Percentiles rank a stretch among this genome's conserved stretches.
Evolutionary conservation across 1,140 invertebrate species (phyloP).

Genomic region (Telenomus remus): DNA sequence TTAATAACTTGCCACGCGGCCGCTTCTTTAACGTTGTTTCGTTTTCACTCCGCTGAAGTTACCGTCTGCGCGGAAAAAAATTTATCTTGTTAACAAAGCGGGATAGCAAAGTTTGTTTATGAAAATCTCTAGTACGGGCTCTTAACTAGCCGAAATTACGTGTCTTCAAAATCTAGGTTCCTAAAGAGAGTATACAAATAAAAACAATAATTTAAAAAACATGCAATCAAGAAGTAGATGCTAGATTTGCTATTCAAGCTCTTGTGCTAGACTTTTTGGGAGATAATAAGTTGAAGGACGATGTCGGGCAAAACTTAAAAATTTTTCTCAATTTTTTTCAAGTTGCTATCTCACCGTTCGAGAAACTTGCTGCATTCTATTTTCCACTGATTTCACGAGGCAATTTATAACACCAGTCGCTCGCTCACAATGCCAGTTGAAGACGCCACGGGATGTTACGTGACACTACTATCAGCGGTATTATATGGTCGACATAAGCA

Average conservation of each 20-base stretch:
- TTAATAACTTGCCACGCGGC: slow-evolving; percentile 60
- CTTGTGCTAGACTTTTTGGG: slow-evolving; percentile 10
- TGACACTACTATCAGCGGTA: slow-evolving; percentile 59
- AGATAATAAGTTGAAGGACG: slow-evolving; percentile 30
- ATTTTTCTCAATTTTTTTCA: slow-evolving; percentile 48
- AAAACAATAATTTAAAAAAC: no score
- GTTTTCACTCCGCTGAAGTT: slow-evolving; percentile 7
- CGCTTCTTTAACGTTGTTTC: slow-evolving; percentile 25
- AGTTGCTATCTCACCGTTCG: slow-evolving; percentile 49
- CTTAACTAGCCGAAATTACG: no score
- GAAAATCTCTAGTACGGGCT: not conserved
- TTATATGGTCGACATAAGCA: slow-evolving; percentile 46
- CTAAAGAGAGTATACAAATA: no score
- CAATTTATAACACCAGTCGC: slow-evolving; percentile 60
- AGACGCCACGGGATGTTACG: slow-evolving; percentile 50
- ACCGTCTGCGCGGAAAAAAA: slow-evolving; percentile 4
- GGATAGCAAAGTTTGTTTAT: not conserved
- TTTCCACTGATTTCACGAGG: slow-evolving; percentile 58
- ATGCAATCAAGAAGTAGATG: no score
- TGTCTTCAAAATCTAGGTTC: no score
- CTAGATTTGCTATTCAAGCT: no score
- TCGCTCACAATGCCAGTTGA: slow-evolving; percentile 56
- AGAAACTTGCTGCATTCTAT: slow-evolving; percentile 51
- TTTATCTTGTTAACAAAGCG: slow-evolving; percentile 15
- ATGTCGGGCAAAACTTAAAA: slow-evolving; percentile 36